Percentiles rank a stretch among this genome's conserved stretches.
Evolutionary conservation across 1,140 invertebrate species (phyloP).

Genomic region (Grapholita molesta): DNA sequence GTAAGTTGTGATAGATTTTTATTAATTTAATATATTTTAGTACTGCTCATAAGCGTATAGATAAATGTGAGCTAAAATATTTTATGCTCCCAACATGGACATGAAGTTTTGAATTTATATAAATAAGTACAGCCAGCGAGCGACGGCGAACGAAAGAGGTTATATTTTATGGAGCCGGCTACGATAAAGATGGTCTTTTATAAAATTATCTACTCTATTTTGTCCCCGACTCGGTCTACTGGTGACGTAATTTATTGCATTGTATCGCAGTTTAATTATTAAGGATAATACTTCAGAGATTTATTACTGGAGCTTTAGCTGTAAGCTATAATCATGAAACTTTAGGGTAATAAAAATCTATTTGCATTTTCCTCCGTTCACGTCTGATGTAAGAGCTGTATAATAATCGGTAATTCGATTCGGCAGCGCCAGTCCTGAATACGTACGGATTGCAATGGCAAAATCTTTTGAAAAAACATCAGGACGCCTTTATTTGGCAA

Average conservation of each 20-base stretch:
- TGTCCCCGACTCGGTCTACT: background rate
- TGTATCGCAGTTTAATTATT: conserved; percentile 39
- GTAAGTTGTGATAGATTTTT: background rate
- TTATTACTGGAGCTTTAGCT: conserved; percentile 21
- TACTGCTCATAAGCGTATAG: too few species aligned
- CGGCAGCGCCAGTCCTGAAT: background rate
- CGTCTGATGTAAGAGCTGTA: background rate
- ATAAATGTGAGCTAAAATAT: too few species aligned
- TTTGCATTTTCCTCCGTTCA: background rate
- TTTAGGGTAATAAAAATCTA: background rate
- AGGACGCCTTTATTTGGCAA: conserved; percentile 15
- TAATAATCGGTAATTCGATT: conserved; percentile 7
- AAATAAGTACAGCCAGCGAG: too few species aligned
- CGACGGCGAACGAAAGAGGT: background rate
- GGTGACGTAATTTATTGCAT: conserved; percentile 33
- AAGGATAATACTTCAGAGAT: conserved; percentile 32
- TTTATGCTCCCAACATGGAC: too few species aligned
- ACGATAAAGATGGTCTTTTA: conserved; percentile 1
- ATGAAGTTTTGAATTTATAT: too few species aligned
- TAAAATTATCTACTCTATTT: conserved; percentile 12
- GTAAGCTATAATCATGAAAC: background rate
- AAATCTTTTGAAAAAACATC: conserved; percentile 16
- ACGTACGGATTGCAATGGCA: background rate
- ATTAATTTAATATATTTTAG: background rate
- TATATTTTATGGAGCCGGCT: background rate